Evolutionary conservation across 2,797 vertebrate species (phyloP), one percentile per base, ranked within the genome.

Genomic region (Pseudopleuronectes americanus): DNA sequence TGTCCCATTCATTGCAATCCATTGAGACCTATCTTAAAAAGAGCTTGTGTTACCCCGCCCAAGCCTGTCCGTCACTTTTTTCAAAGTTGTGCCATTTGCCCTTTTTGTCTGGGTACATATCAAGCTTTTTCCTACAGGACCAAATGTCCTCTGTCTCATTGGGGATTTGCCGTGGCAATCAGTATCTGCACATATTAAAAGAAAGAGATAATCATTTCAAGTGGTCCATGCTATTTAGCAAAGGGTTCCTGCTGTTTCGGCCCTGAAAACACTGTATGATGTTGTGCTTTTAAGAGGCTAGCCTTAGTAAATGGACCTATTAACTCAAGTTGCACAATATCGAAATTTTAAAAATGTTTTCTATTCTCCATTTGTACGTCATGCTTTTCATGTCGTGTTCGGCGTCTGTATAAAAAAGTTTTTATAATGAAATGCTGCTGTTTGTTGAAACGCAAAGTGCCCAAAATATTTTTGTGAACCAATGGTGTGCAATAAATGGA

Each of bases 401-500:
- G 3, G 68, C 85, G 84, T 92, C 76, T 84, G 84, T 90, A 74
- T 68, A 68, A 68, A 80, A 79, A 79, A 43, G 77, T 87, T 90
- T 92, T 88, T 86, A 91, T 87, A 84, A 86, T 85, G 79, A 91
- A 91, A 94, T 91, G 93, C 92, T 93, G 91, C 91, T 94, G 91
- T 93, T 90, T 88, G 91, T 90, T 61, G 79, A 91, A 92, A 91
- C 80, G 84, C 86, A 90, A 92, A 94, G 92, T 93, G 91, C 91
- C 92, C 91, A 89, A 84, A 89, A 87, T 90, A 89, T 93, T 93
- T 92, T 93, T 90, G 91, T 92, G 90, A 93, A 87, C 76, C 74
- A 58, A 89, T 89, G 74, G 89, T 92, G 93, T 93, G 92, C 93
- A 94, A 93, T 93, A 94, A 92, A 91, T 91, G 77, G 86, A 92